A percentile compares a stretch with the other conserved stretches of the same genome.
These are phyloP conservation scores for Clamator glandarius DNA, from an alignment of 2,797 vertebrate species.

Conservation along the genomic window DNA sequence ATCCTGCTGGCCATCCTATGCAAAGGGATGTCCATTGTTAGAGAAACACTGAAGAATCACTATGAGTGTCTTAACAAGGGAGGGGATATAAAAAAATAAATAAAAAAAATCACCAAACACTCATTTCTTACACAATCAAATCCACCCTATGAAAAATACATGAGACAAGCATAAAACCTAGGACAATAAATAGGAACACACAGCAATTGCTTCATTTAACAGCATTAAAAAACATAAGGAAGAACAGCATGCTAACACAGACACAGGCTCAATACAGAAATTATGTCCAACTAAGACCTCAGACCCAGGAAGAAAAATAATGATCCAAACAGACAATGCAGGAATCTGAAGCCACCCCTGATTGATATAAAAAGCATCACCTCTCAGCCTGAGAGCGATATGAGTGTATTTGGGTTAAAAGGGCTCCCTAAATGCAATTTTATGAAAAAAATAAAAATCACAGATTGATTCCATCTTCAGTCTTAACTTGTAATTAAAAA, in stretches of 20 bases:
- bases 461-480: neutral
- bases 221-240: neutral
- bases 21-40: neutral
- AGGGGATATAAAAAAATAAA: accelerated
- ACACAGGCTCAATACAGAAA: neutral
- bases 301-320: neutral
- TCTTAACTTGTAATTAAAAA: neutral
- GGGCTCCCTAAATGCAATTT: neutral
- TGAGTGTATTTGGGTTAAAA: neutral
- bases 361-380: neutral
- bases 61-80: neutral
- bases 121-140: neutral
- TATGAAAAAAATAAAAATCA: neutral
- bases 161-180: neutral
- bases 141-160: accelerated
- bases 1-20: constrained; percentile 83
- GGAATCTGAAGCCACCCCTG: neutral
- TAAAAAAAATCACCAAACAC: no score
- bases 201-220: neutral
- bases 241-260: neutral
- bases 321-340: neutral
- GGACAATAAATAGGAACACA: neutral
- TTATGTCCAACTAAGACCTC: neutral
- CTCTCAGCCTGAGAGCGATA: neutral
- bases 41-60: neutral